Percentiles rank a stretch among this genome's conserved stretches.
Evolutionary conservation across 2,888 invertebrate species (phyloP).

Genomic region (Ophion ellenae): DNA sequence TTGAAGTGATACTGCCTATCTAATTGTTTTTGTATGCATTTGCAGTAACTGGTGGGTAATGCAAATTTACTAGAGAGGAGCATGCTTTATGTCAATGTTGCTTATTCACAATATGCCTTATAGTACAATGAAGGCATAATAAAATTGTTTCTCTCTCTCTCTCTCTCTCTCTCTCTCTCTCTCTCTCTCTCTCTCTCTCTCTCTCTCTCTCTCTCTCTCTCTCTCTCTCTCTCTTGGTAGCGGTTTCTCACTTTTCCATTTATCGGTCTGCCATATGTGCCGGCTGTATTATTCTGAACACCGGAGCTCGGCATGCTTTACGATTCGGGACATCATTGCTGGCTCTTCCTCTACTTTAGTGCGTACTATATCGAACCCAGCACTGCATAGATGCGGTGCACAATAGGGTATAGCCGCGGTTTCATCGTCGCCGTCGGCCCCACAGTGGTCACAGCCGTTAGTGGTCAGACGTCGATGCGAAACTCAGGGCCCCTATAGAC

Average conservation of each 20-base stretch:
- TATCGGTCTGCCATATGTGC: conserved; percentile 59
- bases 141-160: neutral
- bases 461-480: conserved; percentile 64
- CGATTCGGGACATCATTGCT: conserved; percentile 51
- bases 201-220: neutral
- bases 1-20: no score
- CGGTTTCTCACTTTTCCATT: conserved; percentile 44
- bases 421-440: conserved; percentile 25
- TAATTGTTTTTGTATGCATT: no score
- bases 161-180: neutral
- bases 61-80: no score
- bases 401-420: conserved; percentile 31
- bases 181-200: neutral
- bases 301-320: conserved; percentile 67
- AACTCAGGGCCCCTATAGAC: conserved; percentile 9
- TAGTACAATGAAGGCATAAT: no score
- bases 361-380: conserved; percentile 4
- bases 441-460: conserved; percentile 60
- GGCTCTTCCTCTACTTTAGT: conserved; percentile 6
- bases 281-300: conserved; percentile 64
- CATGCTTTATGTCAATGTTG: no score
- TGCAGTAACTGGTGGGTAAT: no score
- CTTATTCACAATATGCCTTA: no score
- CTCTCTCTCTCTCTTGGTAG: neutral
- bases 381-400: conserved; percentile 33